Percentiles rank a stretch among this genome's conserved stretches.
Conservation (phyloP, 1,140 invertebrate species). For the Coelopa frigida region DNA sequence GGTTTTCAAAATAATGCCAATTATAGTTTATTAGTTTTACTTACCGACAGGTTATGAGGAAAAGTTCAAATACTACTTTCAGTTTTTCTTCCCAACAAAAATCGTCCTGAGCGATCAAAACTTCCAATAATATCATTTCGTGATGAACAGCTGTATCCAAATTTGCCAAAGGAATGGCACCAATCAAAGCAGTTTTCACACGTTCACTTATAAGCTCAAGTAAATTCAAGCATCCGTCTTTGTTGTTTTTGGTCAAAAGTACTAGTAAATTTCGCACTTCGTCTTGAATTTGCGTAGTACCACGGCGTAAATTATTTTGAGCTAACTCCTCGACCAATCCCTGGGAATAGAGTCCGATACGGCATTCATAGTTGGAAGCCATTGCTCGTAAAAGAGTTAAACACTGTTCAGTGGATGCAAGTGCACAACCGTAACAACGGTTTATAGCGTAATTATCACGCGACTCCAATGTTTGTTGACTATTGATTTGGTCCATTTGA, state of each 20-base stretch:
- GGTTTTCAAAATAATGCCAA: too few species aligned
- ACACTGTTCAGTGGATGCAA: slow-evolving; percentile 86
- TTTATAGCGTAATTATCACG: slow-evolving; percentile 37
- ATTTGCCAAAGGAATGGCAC: slow-evolving; percentile 54
- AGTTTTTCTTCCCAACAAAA: slow-evolving; percentile 92
- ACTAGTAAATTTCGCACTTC: slow-evolving; percentile 83
- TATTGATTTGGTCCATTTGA: slow-evolving; percentile 52
- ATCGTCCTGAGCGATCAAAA: slow-evolving; percentile 84
- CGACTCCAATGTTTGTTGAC: slow-evolving; percentile 18
- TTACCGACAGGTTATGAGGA: slow-evolving; percentile 66
- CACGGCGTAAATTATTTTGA: slow-evolving; percentile 79
- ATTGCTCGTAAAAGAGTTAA: slow-evolving; percentile 86
- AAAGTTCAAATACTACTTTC: slow-evolving; percentile 79
- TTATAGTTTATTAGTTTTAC: slow-evolving; percentile 24
- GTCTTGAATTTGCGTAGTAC: slow-evolving; percentile 71
- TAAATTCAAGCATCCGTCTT: slow-evolving; percentile 78
- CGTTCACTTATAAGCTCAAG: slow-evolving; percentile 74
- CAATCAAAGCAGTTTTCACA: slow-evolving; percentile 67
- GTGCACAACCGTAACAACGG: slow-evolving; percentile 77
- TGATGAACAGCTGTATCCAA: slow-evolving; percentile 71
- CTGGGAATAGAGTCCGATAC: slow-evolving; percentile 73
- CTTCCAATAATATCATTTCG: slow-evolving; percentile 82
- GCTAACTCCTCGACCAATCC: slow-evolving; percentile 86
- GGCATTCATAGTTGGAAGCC: slow-evolving; percentile 71
- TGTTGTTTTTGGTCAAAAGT: slow-evolving; percentile 83